Base-by-base conservation (phyloP, 2,113 vertebrate genomes). In the Cercocebus atys region DNA sequence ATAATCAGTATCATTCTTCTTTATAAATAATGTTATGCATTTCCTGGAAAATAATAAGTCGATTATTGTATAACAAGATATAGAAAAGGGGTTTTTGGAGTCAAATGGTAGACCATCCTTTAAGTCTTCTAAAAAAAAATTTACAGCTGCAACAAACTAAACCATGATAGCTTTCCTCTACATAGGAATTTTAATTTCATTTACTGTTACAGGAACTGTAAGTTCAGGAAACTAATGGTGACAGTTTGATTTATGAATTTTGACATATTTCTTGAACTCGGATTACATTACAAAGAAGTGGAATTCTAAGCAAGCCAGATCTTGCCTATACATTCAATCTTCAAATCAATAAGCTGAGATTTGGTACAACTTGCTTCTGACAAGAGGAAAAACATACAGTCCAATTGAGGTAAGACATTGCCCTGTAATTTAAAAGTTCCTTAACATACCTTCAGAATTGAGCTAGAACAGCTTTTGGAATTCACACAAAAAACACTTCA, bases 271-370 rank as follows among this genome's bases (percentile, higher is more conserved):
- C 97, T 96, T 97, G 95, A 97, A 75, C 95, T 61, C 9, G 47
- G 96, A 98, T 98, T 96, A 97, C 78, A 94, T 97, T 90, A 95
- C 97, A 97, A 43, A 87, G 91, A 95, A 96, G 97, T 78, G 93
- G 95, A 98, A 98, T 98, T 97, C 89, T 81, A 93, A 97, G 95
- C 98, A 98, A 98, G 98, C 92, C 55, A 94, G 95, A 96, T 97
- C 98, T 98, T 98, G 98, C 95, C 98, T 93, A 38, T 72, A 82
- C 75, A 40, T 91, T 94, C 38, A 93, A 87, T 93, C 86, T 97
- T 98, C 95, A 90, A 90, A 97, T 98, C 95, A 98, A 59, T 84
- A 95, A 96, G 52, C 47, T 43, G 61, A 43, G 30, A 30, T 92
- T 97, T 95, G 17, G 82, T 23, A 90, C 88, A 89, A 47, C 94